phyloP scores from a whole-genome alignment of 2,888 invertebrate genomes.

The Nycteola revayana region DNA sequence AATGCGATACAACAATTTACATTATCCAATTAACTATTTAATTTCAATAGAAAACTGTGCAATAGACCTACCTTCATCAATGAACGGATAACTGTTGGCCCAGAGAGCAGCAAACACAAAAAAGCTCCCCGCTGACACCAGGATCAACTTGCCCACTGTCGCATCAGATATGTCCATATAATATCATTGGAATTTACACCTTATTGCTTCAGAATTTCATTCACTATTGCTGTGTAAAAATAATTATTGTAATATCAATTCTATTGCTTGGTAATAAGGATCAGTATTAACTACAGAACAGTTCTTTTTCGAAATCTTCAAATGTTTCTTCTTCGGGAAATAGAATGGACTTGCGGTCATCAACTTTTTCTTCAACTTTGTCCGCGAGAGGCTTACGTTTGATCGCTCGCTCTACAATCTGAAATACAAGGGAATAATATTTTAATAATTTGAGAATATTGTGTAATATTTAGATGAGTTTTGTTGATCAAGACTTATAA shows the following conservation, averaged over 20 bases:
- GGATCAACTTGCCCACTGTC: constrained; percentile 80
- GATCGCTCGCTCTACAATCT: constrained; percentile 82
- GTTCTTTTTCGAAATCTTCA: constrained; percentile 84
- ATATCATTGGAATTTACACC: neutral
- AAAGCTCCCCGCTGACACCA: constrained; percentile 73
- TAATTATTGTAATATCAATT: no score
- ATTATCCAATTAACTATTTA: no score
- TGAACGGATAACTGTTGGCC: constrained; percentile 86
- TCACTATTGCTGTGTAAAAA: neutral
- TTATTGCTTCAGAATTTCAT: neutral
- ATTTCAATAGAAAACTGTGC: no score
- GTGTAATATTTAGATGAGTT: no score
- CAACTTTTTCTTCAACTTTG: constrained; percentile 55
- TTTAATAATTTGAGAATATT: no score
- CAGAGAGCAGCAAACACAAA: constrained; percentile 84
- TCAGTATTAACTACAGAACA: constrained; percentile 71
- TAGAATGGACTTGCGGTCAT: constrained; percentile 78
- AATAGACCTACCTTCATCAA: constrained; percentile 81
- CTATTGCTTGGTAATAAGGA: neutral
- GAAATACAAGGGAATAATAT: no score
- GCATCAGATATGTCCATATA: constrained; percentile 82
- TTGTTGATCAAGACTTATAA: no score
- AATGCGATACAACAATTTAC: no score
- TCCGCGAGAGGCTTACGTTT: constrained; percentile 72
- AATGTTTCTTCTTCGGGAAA: constrained; percentile 84